phyloP scores from a whole-genome alignment of 2,113 vertebrate species.

The Chaenocephalus aceratus region DNA sequence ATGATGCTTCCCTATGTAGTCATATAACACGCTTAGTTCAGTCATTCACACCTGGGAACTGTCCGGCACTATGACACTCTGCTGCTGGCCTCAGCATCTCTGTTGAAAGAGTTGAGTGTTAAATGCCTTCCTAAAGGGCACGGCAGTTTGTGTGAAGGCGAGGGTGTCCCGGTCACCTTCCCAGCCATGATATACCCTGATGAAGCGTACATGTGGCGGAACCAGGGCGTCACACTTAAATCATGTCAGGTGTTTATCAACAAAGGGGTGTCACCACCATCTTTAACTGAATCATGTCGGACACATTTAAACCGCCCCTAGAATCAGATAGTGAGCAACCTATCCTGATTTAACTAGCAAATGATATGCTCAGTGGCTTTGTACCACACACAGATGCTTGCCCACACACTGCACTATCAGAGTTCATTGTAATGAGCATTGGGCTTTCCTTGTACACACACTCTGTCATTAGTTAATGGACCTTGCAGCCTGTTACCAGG shows the following conservation, averaged over 20 bases:
- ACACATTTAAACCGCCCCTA: slow-evolving; percentile 20
- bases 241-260: slow-evolving; percentile 17
- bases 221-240: slow-evolving; percentile 11
- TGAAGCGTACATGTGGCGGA: not conserved
- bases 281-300: slow-evolving; percentile 23
- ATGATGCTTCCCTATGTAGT: not conserved
- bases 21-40: slow-evolving; percentile 18
- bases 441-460: slow-evolving; percentile 67
- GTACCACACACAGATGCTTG: slow-evolving; percentile 35
- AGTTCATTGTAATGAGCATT: slow-evolving; percentile 76
- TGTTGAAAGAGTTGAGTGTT: not conserved
- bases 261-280: slow-evolving; percentile 6
- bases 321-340: slow-evolving; percentile 17
- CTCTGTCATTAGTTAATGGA: slow-evolving; percentile 80
- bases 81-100: slow-evolving; percentile 27
- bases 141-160: not conserved
- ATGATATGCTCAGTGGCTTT: slow-evolving; percentile 44
- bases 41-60: slow-evolving; percentile 23
- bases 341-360: slow-evolving; percentile 46
- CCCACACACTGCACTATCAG: slow-evolving; percentile 39
- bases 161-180: not conserved
- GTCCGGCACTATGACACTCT: slow-evolving; percentile 9
- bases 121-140: slow-evolving; percentile 7
- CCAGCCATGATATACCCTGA: not conserved
- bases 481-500: slow-evolving; percentile 70